Conservation (phyloP, 2,113 vertebrate species). For the Synodontis membranacea region DNA sequence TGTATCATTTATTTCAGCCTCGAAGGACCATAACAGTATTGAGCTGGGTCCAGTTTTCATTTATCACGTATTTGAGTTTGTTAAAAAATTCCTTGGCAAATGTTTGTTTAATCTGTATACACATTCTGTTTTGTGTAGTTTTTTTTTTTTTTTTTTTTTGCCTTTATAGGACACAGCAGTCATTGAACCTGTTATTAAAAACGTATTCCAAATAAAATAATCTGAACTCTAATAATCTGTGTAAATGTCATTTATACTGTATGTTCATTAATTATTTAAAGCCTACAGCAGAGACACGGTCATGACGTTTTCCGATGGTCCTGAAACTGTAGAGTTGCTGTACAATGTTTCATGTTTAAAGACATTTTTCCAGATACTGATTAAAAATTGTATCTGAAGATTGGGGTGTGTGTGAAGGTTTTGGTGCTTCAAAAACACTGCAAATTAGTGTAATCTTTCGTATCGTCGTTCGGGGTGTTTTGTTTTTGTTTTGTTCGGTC, state of each 20-base stretch:
- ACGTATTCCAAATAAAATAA: conserved; percentile 25
- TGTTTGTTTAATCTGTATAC: background rate
- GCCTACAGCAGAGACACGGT: background rate
- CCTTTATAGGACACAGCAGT: background rate
- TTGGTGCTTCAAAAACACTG: background rate
- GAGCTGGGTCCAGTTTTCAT: background rate
- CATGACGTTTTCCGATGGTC: background rate
- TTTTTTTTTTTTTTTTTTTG: background rate
- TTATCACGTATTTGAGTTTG: background rate
- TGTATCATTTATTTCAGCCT: background rate
- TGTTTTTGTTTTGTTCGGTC: background rate
- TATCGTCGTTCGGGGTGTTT: background rate
- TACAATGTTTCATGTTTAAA: background rate
- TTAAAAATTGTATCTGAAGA: background rate
- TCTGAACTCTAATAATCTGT: background rate
- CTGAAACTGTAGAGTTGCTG: background rate
- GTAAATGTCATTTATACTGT: background rate
- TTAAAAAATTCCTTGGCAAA: background rate
- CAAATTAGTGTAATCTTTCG: background rate
- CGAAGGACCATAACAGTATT: conserved; percentile 2
- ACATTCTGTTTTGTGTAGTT: background rate
- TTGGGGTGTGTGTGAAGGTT: background rate
- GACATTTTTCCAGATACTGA: background rate
- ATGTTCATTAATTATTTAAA: background rate
- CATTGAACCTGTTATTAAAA: background rate